Conservation (phyloP, 2,797 vertebrate genomes). For the Halcyon smyrnensis region DNA sequence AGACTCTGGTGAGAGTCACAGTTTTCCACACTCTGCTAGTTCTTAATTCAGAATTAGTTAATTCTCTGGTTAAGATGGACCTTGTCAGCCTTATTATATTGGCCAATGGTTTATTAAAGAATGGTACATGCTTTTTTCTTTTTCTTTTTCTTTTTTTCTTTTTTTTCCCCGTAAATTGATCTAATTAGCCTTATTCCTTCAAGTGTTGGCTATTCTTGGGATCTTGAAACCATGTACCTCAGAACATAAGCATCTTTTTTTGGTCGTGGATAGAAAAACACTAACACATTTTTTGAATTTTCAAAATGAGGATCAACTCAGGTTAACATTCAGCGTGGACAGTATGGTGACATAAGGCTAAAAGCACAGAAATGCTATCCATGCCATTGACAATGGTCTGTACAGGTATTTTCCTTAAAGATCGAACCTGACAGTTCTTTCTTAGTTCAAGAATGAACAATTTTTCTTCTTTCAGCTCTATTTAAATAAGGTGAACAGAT, state of each 20-base stretch:
- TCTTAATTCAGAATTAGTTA: neutral
- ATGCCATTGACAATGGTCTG: neutral
- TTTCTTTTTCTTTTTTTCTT: too few species aligned
- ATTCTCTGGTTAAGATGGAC: neutral
- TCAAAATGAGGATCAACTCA: neutral
- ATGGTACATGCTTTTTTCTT: accelerated
- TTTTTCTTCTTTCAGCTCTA: neutral
- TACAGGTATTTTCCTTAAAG: neutral
- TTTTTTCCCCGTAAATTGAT: neutral
- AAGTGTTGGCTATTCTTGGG: neutral
- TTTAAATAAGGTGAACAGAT: neutral
- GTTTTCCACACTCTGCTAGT: neutral
- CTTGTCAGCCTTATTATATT: neutral
- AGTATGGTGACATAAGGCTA: neutral
- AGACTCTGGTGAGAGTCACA: neutral
- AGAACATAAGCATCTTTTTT: neutral
- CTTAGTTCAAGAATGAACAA: neutral
- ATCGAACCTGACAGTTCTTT: neutral
- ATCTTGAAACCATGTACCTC: neutral
- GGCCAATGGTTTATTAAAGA: neutral
- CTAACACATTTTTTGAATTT: neutral
- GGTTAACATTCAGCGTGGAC: neutral
- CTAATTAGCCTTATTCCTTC: neutral
- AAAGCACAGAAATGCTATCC: neutral
- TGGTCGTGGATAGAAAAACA: neutral